Conservation (phyloP, 2,888 invertebrate genomes). For the Heterodera filipjevi region DNA sequence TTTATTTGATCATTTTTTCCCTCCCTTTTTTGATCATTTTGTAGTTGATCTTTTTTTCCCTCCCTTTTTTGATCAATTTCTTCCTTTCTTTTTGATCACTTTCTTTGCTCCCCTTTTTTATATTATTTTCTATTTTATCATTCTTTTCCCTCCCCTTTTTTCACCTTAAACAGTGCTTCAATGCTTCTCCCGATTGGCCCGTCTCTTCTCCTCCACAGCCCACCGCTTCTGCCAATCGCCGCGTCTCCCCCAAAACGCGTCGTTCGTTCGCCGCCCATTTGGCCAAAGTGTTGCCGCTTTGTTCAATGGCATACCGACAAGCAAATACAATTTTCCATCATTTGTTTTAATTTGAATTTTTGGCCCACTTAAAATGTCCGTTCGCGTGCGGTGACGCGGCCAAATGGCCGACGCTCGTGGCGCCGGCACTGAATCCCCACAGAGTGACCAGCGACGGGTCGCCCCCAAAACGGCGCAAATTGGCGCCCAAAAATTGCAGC, state of each 20-base stretch:
- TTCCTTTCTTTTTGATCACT: background rate
- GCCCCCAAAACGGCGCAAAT: constrained; percentile 40
- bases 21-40: background rate
- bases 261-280: constrained; percentile 32
- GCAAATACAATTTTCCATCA: background rate
- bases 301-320: constrained; percentile 30
- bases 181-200: background rate
- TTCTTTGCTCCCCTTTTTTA: background rate
- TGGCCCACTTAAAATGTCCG: constrained; percentile 23
- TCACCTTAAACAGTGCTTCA: constrained; percentile 37
- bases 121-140: background rate
- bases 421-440: constrained; percentile 44
- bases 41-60: too few species aligned
- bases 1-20: too few species aligned
- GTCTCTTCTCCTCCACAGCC: constrained; percentile 12
- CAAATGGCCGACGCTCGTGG: constrained; percentile 25
- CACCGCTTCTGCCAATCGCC: constrained; percentile 36
- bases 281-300: constrained; percentile 34
- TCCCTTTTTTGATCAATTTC: too few species aligned
- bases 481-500: constrained; percentile 39
- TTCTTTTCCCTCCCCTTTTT: background rate
- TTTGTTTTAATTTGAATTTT: background rate
- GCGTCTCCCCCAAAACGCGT: constrained; percentile 32
- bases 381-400: constrained; percentile 29
- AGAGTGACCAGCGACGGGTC: constrained; percentile 44